These are phyloP conservation scores for Thymallus thymallus DNA, from an alignment of 2,113 vertebrate species.

Conservation along the genomic window DNA sequence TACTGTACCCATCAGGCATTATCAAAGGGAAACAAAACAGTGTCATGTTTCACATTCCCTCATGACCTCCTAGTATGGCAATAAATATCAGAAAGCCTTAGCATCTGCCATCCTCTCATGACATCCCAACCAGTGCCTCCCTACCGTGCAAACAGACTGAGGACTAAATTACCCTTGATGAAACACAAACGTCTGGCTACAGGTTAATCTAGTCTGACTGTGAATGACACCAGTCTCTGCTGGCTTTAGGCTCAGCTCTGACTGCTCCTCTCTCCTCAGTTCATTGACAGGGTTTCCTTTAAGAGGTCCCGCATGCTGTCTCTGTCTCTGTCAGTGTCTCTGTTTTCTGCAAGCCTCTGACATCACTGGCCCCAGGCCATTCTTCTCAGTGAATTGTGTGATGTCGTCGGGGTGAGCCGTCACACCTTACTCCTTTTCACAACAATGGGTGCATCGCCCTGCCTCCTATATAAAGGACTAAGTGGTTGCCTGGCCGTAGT, in stretches of 20 bases:
- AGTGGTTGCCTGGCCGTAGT: conserved; percentile 13
- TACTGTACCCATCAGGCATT: neutral
- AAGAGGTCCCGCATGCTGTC: conserved; percentile 7
- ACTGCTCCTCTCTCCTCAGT: no score
- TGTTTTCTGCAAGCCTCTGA: conserved; percentile 21
- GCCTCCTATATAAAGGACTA: conserved; percentile 45
- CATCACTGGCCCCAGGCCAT: conserved; percentile 32
- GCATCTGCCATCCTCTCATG: no score
- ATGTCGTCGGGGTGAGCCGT: neutral
- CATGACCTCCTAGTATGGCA: no score
- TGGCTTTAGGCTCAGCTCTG: no score
- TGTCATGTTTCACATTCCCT: no score
- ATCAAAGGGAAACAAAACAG: no score
- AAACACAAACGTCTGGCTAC: conserved; percentile 36
- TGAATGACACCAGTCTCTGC: conserved; percentile 14
- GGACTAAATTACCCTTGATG: conserved; percentile 33
- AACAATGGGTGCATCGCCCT: conserved; percentile 34
- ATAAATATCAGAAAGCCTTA: no score
- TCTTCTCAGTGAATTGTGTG: conserved; percentile 13
- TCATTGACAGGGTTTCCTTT: no score
- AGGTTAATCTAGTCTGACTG: conserved; percentile 21
- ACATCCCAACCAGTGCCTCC: conserved; percentile 9
- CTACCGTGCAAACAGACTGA: conserved; percentile 30
- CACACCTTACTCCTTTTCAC: neutral
- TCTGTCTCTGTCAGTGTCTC: conserved; percentile 31